These are phyloP conservation scores for Bembecia ichneumoniformis DNA, from an alignment of 2,888 invertebrate genomes.

Conservation along the genomic window DNA sequence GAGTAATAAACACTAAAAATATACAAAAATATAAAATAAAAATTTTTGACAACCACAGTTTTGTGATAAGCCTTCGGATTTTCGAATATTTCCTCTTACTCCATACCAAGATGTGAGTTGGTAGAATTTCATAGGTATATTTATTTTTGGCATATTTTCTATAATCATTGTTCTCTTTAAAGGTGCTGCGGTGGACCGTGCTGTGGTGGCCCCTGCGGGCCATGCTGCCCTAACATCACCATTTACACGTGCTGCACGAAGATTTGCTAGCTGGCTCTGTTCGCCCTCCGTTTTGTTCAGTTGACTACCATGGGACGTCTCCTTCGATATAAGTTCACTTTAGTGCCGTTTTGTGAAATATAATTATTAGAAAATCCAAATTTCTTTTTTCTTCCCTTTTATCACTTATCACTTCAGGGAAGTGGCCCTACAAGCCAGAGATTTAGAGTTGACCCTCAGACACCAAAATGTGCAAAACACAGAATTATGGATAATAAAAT, in stretches of 20 bases:
- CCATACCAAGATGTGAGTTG: slow-evolving; percentile 25
- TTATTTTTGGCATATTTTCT: background rate
- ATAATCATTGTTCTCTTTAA: slow-evolving; percentile 9
- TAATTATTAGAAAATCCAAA: background rate
- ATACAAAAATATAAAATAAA: slow-evolving; percentile 12
- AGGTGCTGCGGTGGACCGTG: slow-evolving; percentile 45
- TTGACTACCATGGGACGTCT: background rate
- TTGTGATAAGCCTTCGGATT: slow-evolving; percentile 2
- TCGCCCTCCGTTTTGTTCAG: background rate
- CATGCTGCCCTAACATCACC: slow-evolving; percentile 49
- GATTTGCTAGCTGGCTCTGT: slow-evolving; percentile 35
- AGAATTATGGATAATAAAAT: too few species aligned
- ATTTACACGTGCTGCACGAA: slow-evolving; percentile 62
- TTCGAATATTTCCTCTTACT: slow-evolving; percentile 7
- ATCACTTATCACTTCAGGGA: too few species aligned
- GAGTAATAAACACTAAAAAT: slow-evolving; percentile 22
- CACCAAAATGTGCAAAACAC: too few species aligned
- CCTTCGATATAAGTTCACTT: background rate
- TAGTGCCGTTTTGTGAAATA: background rate
- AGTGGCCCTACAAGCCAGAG: too few species aligned
- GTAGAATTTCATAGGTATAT: background rate
- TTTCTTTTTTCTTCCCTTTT: too few species aligned
- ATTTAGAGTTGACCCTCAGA: too few species aligned
- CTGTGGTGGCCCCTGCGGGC: slow-evolving; percentile 28
- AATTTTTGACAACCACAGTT: background rate